Percentiles rank a stretch among this genome's conserved stretches.
Evolutionary conservation across 2,113 vertebrate genomes (phyloP).

Genomic region (Diphyllodes magnificus): DNA sequence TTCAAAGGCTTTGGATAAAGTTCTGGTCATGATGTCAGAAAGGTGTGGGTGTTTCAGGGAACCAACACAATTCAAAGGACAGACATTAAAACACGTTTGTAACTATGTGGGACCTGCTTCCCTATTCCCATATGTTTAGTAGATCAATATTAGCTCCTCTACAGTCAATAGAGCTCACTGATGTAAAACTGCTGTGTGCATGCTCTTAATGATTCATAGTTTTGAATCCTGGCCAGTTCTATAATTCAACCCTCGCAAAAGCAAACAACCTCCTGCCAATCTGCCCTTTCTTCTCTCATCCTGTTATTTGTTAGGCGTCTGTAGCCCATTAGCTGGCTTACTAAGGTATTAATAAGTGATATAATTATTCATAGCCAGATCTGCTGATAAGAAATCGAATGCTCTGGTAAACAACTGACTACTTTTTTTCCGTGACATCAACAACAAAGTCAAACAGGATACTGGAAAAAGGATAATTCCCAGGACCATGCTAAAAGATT

Average conservation of each 20-base stretch:
- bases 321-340: constrained; percentile 41
- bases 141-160: constrained; percentile 52
- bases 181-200: constrained; percentile 49
- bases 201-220: constrained; percentile 54
- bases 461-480: not conserved
- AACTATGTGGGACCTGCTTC: constrained; percentile 10
- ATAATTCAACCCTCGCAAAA: constrained; percentile 37
- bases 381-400: constrained; percentile 52
- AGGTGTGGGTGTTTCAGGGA: not conserved
- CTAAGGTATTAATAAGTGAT: constrained; percentile 46
- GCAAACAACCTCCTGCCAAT: constrained; percentile 52
- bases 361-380: constrained; percentile 60
- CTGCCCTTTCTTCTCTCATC: constrained; percentile 49
- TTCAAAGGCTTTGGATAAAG: not conserved
- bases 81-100: not conserved
- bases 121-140: constrained; percentile 29
- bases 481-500: not conserved
- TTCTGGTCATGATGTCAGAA: not conserved
- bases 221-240: constrained; percentile 51
- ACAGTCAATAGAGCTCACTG: constrained; percentile 49
- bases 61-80: not conserved
- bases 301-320: constrained; percentile 38
- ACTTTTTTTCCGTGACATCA: constrained; percentile 53
- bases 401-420: constrained; percentile 46
- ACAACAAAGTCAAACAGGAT: constrained; percentile 9